Conservation (phyloP, 2,888 invertebrate species). For the Andrena dorsata region DNA sequence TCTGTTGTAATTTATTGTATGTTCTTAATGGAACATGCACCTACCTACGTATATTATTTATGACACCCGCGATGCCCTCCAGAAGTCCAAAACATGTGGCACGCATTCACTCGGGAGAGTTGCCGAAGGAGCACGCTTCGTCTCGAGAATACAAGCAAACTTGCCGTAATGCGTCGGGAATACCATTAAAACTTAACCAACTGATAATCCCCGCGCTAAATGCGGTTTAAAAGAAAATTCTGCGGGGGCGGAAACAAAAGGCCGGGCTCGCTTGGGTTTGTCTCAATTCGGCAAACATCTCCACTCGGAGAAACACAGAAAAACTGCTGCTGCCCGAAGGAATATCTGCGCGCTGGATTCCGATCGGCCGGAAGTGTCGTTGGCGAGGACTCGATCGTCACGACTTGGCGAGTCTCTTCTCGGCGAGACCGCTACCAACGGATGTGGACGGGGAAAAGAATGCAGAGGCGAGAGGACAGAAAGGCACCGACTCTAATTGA, state of each 20-base stretch:
- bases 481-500: constrained; percentile 68
- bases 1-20: too few species aligned
- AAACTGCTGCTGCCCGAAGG: not conserved
- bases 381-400: constrained; percentile 45
- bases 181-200: constrained; percentile 37
- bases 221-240: constrained; percentile 8
- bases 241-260: not conserved
- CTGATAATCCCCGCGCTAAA: constrained; percentile 18
- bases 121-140: constrained; percentile 23
- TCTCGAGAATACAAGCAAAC: constrained; percentile 13
- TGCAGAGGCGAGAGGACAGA: constrained; percentile 48
- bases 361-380: constrained; percentile 62
- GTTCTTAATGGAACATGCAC: constrained; percentile 27
- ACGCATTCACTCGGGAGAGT: constrained; percentile 26
- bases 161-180: constrained; percentile 14
- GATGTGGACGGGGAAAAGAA: constrained; percentile 43
- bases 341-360: constrained; percentile 10
- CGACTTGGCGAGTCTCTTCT: not conserved
- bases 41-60: constrained; percentile 46
- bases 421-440: not conserved
- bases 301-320: too few species aligned
- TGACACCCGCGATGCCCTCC: constrained; percentile 17
- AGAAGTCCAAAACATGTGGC: constrained; percentile 42
- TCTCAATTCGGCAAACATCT: too few species aligned
- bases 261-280: not conserved